phyloP scores from a whole-genome alignment of 2,888 invertebrate species.

The Watsonalla cultraria region DNA sequence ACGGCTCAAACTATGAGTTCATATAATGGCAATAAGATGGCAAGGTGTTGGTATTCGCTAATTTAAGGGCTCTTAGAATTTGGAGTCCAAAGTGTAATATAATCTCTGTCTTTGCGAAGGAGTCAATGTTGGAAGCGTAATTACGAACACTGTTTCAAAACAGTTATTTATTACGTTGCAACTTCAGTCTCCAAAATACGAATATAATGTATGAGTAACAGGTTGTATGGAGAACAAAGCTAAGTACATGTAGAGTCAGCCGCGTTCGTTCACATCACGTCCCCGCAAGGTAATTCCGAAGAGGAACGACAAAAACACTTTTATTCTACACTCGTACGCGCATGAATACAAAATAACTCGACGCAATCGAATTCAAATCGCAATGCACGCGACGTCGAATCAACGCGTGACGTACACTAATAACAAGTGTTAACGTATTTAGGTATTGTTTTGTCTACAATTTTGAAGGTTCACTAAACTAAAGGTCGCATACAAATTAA shows the following conservation, averaged over 20 bases:
- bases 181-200: not conserved
- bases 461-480: too few species aligned
- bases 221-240: constrained; percentile 3
- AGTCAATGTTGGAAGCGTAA: too few species aligned
- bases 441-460: not conserved
- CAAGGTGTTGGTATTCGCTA: too few species aligned
- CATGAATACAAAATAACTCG: constrained; percentile 60
- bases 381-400: constrained; percentile 54
- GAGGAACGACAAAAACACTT: constrained; percentile 64
- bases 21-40: too few species aligned
- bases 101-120: too few species aligned
- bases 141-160: too few species aligned
- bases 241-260: constrained; percentile 10
- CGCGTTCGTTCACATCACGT: constrained; percentile 60
- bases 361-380: constrained; percentile 59
- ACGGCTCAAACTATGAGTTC: too few species aligned
- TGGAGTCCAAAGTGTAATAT: too few species aligned
- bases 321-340: constrained; percentile 46
- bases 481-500: too few species aligned
- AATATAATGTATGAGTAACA: not conserved
- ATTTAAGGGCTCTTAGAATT: too few species aligned
- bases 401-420: constrained; percentile 25
- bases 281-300: constrained; percentile 59
- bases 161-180: not conserved
- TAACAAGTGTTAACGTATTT: not conserved